Percentiles rank a stretch among this genome's conserved stretches.
These are phyloP conservation scores for Scomber scombrus DNA, from an alignment of 2,113 vertebrate genomes.

Conservation along the genomic window DNA sequence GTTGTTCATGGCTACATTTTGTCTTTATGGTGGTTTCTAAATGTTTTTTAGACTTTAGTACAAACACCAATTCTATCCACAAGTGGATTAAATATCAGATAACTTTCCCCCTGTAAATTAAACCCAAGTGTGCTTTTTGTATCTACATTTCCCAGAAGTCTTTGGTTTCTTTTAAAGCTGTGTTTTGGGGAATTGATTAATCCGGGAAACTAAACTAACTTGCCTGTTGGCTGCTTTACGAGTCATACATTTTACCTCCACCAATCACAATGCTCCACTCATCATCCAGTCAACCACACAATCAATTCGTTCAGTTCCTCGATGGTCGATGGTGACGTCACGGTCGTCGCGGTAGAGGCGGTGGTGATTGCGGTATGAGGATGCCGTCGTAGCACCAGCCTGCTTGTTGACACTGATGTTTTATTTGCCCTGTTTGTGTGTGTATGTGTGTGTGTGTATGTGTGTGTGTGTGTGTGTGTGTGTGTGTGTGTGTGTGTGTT, in stretches of 20 bases:
- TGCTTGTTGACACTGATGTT: conserved; percentile 56
- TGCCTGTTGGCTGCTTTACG: background rate
- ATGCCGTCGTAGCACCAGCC: conserved; percentile 67
- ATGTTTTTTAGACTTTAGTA: conserved; percentile 3
- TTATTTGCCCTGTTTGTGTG: conserved; percentile 6
- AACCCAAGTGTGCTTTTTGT: background rate
- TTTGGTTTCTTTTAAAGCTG: background rate
- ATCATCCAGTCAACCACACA: background rate
- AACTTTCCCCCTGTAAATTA: background rate
- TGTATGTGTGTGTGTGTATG: conserved; percentile 40
- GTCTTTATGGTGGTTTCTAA: conserved; percentile 17
- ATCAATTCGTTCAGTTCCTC: conserved; percentile 16
- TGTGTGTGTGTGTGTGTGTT: conserved; percentile 39
- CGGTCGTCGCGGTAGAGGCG: background rate
- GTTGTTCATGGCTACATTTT: conserved; percentile 29
- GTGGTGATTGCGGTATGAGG: conserved; percentile 18
- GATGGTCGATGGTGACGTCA: conserved; percentile 12
- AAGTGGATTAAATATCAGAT: background rate
- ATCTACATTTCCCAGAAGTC: conserved; percentile 14
- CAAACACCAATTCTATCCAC: background rate
- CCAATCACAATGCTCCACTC: conserved; percentile 6
- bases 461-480: conserved; percentile 32
- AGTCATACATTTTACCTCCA: conserved; percentile 24
- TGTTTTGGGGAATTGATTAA: background rate
- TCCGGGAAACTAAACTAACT: background rate